These are phyloP conservation scores for Epistrophe grossulariae DNA, from an alignment of 2,888 invertebrate species.

Conservation along the genomic window DNA sequence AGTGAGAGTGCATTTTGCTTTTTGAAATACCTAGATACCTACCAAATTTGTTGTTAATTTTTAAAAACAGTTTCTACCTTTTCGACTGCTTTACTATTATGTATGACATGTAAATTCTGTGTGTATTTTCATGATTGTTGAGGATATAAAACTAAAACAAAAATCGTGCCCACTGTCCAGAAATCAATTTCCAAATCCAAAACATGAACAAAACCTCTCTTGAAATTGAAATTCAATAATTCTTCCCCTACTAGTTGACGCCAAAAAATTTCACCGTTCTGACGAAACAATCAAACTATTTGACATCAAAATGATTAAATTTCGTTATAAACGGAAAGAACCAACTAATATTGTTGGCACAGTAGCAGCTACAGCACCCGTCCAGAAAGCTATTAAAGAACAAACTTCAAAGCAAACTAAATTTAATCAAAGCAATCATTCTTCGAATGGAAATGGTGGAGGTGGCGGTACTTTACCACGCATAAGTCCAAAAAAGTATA, in stretches of 20 bases:
- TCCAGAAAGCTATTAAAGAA: conserved; percentile 60
- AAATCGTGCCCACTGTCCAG: background rate
- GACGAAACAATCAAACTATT: background rate
- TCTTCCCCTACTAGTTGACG: conserved; percentile 11
- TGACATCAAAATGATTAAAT: conserved; percentile 86
- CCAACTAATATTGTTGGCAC: conserved; percentile 80
- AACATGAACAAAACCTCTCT: background rate
- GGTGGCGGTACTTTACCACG: conserved; percentile 80
- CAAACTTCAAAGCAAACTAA: conserved; percentile 62
- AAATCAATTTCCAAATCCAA: background rate
- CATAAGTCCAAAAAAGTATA: conserved; percentile 80
- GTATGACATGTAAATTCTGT: background rate
- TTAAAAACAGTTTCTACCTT: background rate
- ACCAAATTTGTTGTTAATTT: no score
- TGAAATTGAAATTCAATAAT: background rate
- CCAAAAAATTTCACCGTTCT: background rate
- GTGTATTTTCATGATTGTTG: conserved; percentile 14
- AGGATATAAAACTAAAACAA: conserved; percentile 11
- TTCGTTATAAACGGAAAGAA: conserved; percentile 88
- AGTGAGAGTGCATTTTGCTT: no score
- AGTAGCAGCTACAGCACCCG: conserved; percentile 60
- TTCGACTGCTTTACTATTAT: background rate
- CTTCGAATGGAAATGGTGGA: conserved; percentile 77
- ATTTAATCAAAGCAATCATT: conserved; percentile 39
- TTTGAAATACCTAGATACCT: no score